Evolutionary conservation across 92 coral and sea anemone genomes (phyloP), one percentile per base, ranked within the genome.

Genomic region (Actinernus sp.): DNA sequence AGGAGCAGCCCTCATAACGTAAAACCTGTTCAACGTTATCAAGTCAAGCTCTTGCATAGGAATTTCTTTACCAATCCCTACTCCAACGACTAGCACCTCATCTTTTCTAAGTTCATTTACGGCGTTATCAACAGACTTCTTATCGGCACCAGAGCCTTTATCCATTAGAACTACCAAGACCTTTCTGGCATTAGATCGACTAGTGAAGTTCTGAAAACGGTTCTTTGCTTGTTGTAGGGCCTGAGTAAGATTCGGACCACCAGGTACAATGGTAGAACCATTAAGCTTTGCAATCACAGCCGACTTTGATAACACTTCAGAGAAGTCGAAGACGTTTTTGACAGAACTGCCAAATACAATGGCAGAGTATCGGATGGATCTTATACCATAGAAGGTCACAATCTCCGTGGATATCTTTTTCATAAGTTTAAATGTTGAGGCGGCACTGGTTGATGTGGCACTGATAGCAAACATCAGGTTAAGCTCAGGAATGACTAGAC

Each of bases 91-190:
- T 49, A 76, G 57, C 32, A 92, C 61, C 13, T 76, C 89, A 16
- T 81, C 51, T 44, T 61, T 55, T 20, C 62, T 61, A 18, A 92
- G 59, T 3, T 50, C 56, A 31, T 81, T 63, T 17, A 87, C 86
- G 10, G 55, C 78, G 27, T 43, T 71, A 22, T 30, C 52, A 34
- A 87, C 76, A 11, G 17, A 53, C 26, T 53, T 33, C n/a, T 74
- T 58, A 11, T 49, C 57, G 33, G 72, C 62, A 22, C 43, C 73
- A 0, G 89, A 68, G 33, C 38, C 65, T 50, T 76, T 68, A 48
- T 92, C 97, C 55, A 66, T 88, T 43, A 89, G 69, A 17, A 92
- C 82, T 14, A 92, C 86, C 67, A 92, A 44, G 1, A 92, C 86
- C 61, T 78, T 79, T 39, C 53, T 88, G 20, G 97, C 92, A 55